phyloP scores from a whole-genome alignment of 23 tunicate species.

The Botrylloides violaceus region DNA sequence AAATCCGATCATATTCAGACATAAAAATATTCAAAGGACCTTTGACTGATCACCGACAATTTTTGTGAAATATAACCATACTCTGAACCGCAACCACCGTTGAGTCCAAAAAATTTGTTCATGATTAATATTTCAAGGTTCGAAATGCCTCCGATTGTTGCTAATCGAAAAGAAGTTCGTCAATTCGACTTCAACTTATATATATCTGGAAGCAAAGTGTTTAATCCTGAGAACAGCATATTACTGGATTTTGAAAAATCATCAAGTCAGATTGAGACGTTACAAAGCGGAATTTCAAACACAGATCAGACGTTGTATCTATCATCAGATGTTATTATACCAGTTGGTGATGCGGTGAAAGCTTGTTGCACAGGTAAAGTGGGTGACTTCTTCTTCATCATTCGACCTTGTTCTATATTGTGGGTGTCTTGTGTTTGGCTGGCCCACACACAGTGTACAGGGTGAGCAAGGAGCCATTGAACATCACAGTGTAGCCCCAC shows the following conservation, averaged over 20 bases:
- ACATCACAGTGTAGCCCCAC: too few relatives aligned
- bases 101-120: too few relatives aligned
- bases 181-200: conserved; percentile 9
- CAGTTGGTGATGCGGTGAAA: not conserved
- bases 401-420: too few relatives aligned
- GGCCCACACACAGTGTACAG: too few relatives aligned
- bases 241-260: not conserved
- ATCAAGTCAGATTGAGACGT: not conserved
- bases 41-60: too few relatives aligned
- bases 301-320: not conserved
- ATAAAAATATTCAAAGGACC: too few relatives aligned
- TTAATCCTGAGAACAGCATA: not conserved
- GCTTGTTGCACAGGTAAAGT: conserved; percentile 6
- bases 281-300: not conserved
- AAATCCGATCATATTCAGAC: too few relatives aligned
- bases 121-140: too few relatives aligned
- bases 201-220: not conserved
- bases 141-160: not conserved
- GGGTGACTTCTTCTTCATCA: not conserved
- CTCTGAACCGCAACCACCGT: too few relatives aligned
- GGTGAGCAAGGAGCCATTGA: too few relatives aligned
- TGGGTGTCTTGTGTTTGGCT: too few relatives aligned
- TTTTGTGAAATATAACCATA: too few relatives aligned
- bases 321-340: not conserved
- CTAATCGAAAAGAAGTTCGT: not conserved